Base-by-base conservation (phyloP, 2,113 vertebrate species). In the Zosterops borbonicus region DNA sequence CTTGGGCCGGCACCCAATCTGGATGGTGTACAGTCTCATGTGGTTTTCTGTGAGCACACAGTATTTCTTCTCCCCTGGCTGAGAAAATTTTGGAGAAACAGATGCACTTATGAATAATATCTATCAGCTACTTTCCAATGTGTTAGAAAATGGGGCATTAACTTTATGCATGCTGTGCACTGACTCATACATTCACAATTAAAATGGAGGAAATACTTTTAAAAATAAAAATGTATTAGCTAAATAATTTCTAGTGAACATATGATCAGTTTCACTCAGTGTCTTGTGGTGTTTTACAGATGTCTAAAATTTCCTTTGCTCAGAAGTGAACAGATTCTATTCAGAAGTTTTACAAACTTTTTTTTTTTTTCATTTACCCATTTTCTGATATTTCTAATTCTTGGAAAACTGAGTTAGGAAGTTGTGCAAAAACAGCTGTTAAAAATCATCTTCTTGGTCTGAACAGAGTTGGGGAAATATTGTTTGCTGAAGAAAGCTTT, bases 1-100 rank as follows among this genome's bases (percentile, higher is more conserved):
- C 29, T 49, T 92, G 11, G 88, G 33, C 73, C 60, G 92, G 96
- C 99, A 99, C 46, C 99, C 99, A 0, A 98, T 56, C 46, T 88
- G 89, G 37, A 97, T 18, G 20, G 98, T 73, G 3, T 89, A 93
- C 22, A 47, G 96, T 8, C 95, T 97, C 28, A 97, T 92, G 90
- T 92, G 92, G 92, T 94, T 96, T 22, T 90, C 83, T 1, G 62
- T 89, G 31, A 97, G 96, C 78, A 98, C 11, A 10, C 99, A 99
- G 37, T 89, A 97, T 70, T 52, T 97, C 10, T 12, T 97, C 58
- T 80, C 64, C 3, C 87, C 52, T 9, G 25, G n/a, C 99, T 99
- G 88, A 65, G 89, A 28, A 93, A 77, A 81, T 79, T 33, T 41
- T 88, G 41, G 33, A 89, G 60, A 92, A 89, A 80, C 3, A 63